Base-by-base conservation (phyloP, 2,797 vertebrate genomes). In the Mastacembelus armatus region DNA sequence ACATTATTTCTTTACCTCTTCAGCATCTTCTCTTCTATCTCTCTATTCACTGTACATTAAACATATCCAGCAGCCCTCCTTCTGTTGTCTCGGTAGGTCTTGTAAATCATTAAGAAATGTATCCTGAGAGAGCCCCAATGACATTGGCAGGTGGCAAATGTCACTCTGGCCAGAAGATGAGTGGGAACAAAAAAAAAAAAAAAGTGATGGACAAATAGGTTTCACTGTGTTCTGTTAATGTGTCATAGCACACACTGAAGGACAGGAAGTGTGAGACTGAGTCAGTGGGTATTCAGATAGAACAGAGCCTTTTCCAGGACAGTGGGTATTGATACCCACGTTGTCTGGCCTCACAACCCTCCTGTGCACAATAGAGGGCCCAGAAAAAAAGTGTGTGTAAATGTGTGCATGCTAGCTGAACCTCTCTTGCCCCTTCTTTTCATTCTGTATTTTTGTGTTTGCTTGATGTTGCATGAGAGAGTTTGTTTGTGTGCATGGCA, bases 271-370 rank as follows among this genome's bases (percentile, higher is more conserved):
- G 62, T 11, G 27, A 56, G 51, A 66, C 50, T 40, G 43, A 77
- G 57, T 71, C 45, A 18, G 58, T 75, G 68, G 40, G 45, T 57
- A 60, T 83, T 74, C 18, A 7, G 47, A 75, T 71, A 47, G 67
- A 89, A 82, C 68, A 58, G 38, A 70, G 61, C 36, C 47, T 83
- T 73, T 82, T 84, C 50, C 55, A 57, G 35, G 61, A 83, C 73
- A 74, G 59, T 29, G 2, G 39, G 58, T 76, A 84, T 86, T 66
- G n/a, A 86, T 85, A 80, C 19, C 32, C 39, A 68, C 1, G 4
- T 70, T 62, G 80, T 51, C 48, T 65, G 24, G 26, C 3, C 61
- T 75, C 74, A 72, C 73, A 67, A 64, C 62, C 51, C 84, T 50
- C 59, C 59, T 66, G 63, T 78, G 77, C 48, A 66, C 65, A 74